Conservation (phyloP, 2,888 invertebrate genomes). For the Chirona hameri region DNA sequence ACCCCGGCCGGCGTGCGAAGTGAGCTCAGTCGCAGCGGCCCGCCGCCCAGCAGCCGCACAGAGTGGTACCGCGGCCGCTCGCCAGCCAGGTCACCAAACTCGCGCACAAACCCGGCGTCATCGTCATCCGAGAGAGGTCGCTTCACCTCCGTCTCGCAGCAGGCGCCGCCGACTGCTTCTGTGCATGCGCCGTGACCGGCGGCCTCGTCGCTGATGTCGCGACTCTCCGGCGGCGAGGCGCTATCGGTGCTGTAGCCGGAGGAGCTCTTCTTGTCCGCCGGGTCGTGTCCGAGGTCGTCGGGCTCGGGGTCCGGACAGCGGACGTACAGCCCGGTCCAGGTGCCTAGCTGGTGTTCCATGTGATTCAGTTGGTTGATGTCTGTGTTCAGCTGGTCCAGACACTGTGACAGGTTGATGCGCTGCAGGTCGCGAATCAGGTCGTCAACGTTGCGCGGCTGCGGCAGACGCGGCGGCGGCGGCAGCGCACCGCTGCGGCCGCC, state of each 20-base stretch:
- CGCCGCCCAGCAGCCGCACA: background rate
- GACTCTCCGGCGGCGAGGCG: conserved; percentile 14
- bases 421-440: conserved; percentile 25
- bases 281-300: background rate
- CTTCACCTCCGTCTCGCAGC: background rate
- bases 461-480: background rate
- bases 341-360: conserved; percentile 2
- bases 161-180: background rate
- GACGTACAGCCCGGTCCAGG: conserved; percentile 5
- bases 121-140: background rate
- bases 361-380: conserved; percentile 22
- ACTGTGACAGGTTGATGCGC: conserved; percentile 10
- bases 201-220: conserved; percentile 13
- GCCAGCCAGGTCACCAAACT: background rate
- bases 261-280: conserved; percentile 29
- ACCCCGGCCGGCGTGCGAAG: background rate
- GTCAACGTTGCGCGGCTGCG: background rate
- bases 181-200: background rate
- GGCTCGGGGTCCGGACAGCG: conserved; percentile 1
- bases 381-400: conserved; percentile 27
- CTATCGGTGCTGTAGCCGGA: conserved; percentile 28
- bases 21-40: background rate
- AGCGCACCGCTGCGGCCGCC: background rate
- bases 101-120: background rate
- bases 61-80: background rate